These are phyloP conservation scores for Erethizon dorsatum DNA, from an alignment of 2,797 vertebrate genomes.

Conservation along the genomic window DNA sequence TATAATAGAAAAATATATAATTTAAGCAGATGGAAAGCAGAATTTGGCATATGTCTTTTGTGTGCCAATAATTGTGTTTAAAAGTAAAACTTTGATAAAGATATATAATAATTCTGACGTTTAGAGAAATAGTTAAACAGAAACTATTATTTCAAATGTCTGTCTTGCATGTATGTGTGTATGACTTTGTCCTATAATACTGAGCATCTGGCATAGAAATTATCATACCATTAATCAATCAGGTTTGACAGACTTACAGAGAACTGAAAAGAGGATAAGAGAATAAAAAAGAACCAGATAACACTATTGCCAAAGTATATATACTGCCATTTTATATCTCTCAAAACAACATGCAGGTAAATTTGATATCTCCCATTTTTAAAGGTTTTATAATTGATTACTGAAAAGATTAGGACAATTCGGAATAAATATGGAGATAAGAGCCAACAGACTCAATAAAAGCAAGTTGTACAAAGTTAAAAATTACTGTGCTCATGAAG, in stretches of 20 bases:
- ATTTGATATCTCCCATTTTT: neutral
- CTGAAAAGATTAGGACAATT: neutral
- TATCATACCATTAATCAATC: neutral
- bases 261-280: neutral
- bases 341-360: neutral
- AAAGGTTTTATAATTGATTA: neutral
- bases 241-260: neutral
- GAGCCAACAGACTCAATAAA: neutral
- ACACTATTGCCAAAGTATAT: neutral
- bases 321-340: neutral
- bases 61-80: neutral
- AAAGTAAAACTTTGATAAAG: neutral
- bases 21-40: slow-evolving; percentile 1
- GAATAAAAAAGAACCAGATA: neutral
- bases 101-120: neutral
- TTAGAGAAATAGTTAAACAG: neutral
- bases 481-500: neutral
- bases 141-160: neutral
- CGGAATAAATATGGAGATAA: neutral
- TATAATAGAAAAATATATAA: neutral
- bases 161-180: neutral
- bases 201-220: neutral
- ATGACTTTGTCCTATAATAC: neutral
- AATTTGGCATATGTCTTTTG: neutral
- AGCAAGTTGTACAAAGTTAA: neutral